Base-by-base conservation (phyloP, 2,113 vertebrate genomes). In the Semnornis frantzii region DNA sequence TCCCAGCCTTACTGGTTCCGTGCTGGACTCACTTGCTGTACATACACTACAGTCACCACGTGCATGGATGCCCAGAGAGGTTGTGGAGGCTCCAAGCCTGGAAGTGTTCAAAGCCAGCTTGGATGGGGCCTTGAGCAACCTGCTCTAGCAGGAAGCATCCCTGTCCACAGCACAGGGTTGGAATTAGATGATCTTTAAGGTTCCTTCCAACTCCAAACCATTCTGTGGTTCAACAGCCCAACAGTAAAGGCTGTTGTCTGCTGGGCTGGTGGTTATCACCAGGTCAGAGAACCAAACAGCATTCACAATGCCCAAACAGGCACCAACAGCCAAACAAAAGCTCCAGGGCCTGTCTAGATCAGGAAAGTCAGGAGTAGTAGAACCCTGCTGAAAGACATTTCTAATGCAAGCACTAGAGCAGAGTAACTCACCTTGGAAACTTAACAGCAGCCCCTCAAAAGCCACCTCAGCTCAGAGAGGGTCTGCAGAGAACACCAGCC, bases 211-310 rank as follows among this genome's bases (percentile, higher is more conserved):
- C 50, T 48, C 48, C 48, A 50, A 50, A 21, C 48, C 48, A 50
- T 50, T 23, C 48, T 50, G 48, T 50, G 48, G 21, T 50, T 52
- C 44, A 50, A 54, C n/a, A 54, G 64, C n/a, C 31, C 6, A 1
- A 0, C 1, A 6, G 5, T 4, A 13, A 50, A 89, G 11, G 33
- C 34, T 4, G 2, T n/a, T 8, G 15, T 13, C 7, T 1, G 1
- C 68, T 5, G 25, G 33, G 50, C 69, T 15, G 28, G 57, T 2
- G 3, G 21, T n/a, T 30, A 16, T 72, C 1, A 7, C 57, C 19
- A 31, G 15, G 57, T 14, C 30, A 0, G 0, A 63, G 20, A 23
- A 27, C 18, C 15, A 42, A 15, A 37, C 18, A 5, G 10, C 9
- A 1, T 7, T 57, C 19, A 10, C 16, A 25, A 33, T 5, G 21